Conservation (phyloP, 37 sponge, comb jelly and placozoan genomes). For the Amphimedon queenslandica region DNA sequence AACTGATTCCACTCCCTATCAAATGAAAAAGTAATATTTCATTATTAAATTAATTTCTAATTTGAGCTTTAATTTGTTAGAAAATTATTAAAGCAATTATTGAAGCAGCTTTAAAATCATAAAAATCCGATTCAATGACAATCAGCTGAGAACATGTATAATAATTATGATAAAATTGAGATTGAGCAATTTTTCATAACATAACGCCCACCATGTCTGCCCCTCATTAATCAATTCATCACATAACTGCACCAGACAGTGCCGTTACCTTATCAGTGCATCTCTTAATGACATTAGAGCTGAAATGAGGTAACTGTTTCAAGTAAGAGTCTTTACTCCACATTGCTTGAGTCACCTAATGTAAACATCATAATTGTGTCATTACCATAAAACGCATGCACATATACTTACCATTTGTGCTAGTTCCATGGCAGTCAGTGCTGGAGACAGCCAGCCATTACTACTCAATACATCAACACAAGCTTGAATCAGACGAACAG, state of each 20-base stretch:
- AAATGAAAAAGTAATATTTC: too few relatives aligned
- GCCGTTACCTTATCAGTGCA: constrained; percentile 73
- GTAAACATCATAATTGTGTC: neutral
- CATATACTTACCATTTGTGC: constrained; percentile 85
- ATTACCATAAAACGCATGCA: neutral
- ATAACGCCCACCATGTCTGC: too few relatives aligned
- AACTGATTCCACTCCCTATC: constrained; percentile 86
- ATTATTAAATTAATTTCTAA: too few relatives aligned
- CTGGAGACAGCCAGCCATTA: constrained; percentile 95
- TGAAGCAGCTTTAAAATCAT: neutral
- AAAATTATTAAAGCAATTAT: too few relatives aligned
- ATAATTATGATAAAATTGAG: too few relatives aligned
- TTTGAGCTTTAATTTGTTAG: too few relatives aligned
- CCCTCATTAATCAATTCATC: too few relatives aligned
- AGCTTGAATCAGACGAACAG: constrained; percentile 85
- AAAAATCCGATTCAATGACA: too few relatives aligned
- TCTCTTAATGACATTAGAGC: constrained; percentile 83
- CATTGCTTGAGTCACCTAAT: constrained; percentile 90
- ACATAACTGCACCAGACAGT: too few relatives aligned
- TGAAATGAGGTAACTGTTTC: constrained; percentile 99
- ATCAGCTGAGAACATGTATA: too few relatives aligned
- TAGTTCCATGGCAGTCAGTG: constrained; percentile 96
- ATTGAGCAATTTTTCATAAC: too few relatives aligned
- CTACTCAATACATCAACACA: constrained; percentile 99
- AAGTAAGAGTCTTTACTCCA: constrained; percentile 97